Evolutionary conservation across 2,888 invertebrate genomes (phyloP), one percentile per base, ranked within the genome.

Genomic region (Amphipyra berbera): DNA sequence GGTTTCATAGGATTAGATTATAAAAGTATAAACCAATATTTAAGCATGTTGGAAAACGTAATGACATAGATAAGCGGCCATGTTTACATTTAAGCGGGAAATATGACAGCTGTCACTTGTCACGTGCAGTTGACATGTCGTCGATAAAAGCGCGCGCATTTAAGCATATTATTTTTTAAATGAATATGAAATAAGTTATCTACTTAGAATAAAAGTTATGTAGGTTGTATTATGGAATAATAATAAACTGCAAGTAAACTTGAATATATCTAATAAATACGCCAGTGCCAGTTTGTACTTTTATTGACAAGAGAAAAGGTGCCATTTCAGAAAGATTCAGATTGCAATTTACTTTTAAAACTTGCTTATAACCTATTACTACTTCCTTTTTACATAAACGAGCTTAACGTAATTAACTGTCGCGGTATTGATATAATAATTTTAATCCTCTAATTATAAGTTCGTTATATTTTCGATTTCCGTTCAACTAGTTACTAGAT

Each of bases 31-130:
- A 57, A 73, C 59, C 56, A 76, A 78, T 78, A 78, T 70, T 65
- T 64, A 66, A 21, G 15, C 50, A 68, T 62, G 73, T 73, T 76
- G 30, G 68, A 69, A 66, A 71, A 66, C 56, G 41, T 71, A 73
- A 73, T 68, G 63, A 73, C 60, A 71, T 67, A 76, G 75, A 63
- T 79, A 76, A 61, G 61, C 76, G 50, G 50, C 60, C 68, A 61
- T 83, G 79, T 84, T 82, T 86, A 82, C 81, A 81, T 83, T 83
- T 81, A 76, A 78, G 81, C 82, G 85, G 84, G 80, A 85, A 86
- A 85, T 82, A 74, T 88, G 90, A 89, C 90, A 89, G 86, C 88
- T 88, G 89, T 87, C 89, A 89, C 78, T 68, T 88, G 87, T 85
- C 86, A 85, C 60, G 78, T 75, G 77, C 75, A 82, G 66, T 68